Conservation (phyloP, 2,888 invertebrate species). For the Nemoura dubitans region DNA sequence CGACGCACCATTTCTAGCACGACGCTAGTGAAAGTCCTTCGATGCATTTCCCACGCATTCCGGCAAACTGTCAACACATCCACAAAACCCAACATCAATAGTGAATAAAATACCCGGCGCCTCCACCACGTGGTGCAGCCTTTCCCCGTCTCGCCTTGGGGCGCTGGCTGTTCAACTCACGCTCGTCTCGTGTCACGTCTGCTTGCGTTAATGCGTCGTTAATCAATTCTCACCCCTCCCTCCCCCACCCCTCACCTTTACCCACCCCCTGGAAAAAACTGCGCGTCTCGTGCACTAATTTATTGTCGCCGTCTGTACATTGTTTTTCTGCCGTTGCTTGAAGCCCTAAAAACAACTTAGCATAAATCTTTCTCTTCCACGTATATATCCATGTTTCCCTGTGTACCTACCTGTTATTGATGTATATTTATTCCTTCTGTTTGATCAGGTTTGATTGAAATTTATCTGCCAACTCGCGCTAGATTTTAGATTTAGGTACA, state of each 20-base stretch:
- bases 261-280: not conserved
- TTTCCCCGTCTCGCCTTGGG: too few relatives aligned
- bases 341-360: not conserved
- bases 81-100: too few relatives aligned
- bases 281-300: not conserved
- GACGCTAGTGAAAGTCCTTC: too few relatives aligned
- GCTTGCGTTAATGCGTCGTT: not conserved
- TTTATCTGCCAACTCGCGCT: not conserved
- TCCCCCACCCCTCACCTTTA: too few relatives aligned
- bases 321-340: not conserved
- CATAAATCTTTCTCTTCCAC: not conserved
- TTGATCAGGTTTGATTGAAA: conserved; percentile 12
- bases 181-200: not conserved
- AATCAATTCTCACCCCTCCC: not conserved
- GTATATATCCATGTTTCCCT: not conserved
- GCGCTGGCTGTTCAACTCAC: not conserved
- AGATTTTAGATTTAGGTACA: not conserved
- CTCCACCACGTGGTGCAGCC: not conserved
- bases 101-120: not conserved
- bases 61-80: too few relatives aligned
- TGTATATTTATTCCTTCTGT: not conserved
- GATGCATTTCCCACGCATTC: too few relatives aligned
- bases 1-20: too few relatives aligned
- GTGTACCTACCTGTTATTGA: not conserved
- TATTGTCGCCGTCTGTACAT: not conserved